phyloP scores from a whole-genome alignment of 2,888 invertebrate species.

The Deroplatys truncata region DNA sequence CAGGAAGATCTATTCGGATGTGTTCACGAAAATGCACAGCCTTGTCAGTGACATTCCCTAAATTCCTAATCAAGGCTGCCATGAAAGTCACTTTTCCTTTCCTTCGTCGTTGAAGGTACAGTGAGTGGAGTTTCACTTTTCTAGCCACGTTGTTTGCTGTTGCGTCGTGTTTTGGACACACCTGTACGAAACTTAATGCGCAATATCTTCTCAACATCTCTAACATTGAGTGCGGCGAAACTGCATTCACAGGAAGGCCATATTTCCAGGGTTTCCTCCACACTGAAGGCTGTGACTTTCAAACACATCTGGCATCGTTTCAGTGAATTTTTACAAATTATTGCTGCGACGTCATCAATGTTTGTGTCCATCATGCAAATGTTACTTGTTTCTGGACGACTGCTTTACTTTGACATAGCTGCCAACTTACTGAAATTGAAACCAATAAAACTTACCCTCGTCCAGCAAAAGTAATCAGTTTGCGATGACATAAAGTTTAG shows the following conservation, averaged over 20 bases:
- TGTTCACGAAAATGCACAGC: neutral
- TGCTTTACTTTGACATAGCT: no score
- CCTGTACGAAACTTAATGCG: neutral
- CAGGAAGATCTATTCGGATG: neutral
- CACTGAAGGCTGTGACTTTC: neutral
- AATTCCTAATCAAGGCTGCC: neutral
- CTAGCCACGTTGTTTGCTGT: neutral
- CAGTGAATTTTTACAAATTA: neutral
- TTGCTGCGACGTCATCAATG: no score
- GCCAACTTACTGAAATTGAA: no score
- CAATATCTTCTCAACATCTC: neutral
- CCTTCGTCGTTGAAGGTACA: neutral
- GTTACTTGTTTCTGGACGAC: no score
- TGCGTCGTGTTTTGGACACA: neutral
- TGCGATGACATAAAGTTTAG: no score
- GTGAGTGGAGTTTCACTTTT: neutral
- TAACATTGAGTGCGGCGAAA: neutral
- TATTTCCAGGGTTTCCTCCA: slow-evolving; percentile 3
- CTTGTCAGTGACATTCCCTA: neutral
- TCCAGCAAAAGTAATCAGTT: no score
- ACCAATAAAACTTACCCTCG: no score
- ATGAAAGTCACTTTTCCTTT: neutral
- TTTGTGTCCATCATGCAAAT: no score
- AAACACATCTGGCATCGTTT: neutral
- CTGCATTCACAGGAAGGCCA: slow-evolving; percentile 3